phyloP scores from a whole-genome alignment of 2,797 vertebrate genomes.

The Chrosomus eos region DNA sequence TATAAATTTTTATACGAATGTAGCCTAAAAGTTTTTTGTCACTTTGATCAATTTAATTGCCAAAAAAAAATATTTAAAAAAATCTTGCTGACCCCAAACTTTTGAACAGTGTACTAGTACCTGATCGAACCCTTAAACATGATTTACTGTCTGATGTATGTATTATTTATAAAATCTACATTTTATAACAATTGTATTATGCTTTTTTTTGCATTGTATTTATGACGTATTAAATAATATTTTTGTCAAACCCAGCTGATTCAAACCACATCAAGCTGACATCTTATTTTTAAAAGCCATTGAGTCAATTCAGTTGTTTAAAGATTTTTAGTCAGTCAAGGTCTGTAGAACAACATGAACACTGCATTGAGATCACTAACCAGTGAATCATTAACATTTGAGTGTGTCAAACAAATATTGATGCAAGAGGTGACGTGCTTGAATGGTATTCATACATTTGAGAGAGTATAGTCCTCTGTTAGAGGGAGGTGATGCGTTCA shows the following conservation, averaged over 20 bases:
- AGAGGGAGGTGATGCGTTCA: slow-evolving; percentile 13
- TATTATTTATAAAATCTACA: not conserved
- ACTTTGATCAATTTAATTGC: not conserved
- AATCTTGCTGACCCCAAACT: not conserved
- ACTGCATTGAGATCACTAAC: not conserved
- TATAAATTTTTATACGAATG: not conserved
- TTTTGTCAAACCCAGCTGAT: not conserved
- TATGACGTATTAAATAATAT: not conserved
- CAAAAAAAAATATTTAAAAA: not conserved
- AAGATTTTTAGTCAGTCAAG: slow-evolving; percentile 17
- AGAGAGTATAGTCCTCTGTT: not conserved
- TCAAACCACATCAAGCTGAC: not conserved
- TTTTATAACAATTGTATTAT: not conserved
- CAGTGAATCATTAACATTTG: slow-evolving; percentile 14
- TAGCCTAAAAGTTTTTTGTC: not conserved
- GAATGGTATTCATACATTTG: not conserved
- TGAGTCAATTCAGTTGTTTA: not conserved
- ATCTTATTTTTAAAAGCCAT: not conserved
- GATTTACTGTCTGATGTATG: not conserved
- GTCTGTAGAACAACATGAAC: not conserved
- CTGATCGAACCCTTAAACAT: not conserved
- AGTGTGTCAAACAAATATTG: slow-evolving; percentile 24
- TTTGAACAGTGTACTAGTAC: no score
- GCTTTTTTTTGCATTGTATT: not conserved
- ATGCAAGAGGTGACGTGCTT: not conserved